Base-by-base conservation (phyloP, 2,113 vertebrate genomes). In the Rhinoderma darwinii region DNA sequence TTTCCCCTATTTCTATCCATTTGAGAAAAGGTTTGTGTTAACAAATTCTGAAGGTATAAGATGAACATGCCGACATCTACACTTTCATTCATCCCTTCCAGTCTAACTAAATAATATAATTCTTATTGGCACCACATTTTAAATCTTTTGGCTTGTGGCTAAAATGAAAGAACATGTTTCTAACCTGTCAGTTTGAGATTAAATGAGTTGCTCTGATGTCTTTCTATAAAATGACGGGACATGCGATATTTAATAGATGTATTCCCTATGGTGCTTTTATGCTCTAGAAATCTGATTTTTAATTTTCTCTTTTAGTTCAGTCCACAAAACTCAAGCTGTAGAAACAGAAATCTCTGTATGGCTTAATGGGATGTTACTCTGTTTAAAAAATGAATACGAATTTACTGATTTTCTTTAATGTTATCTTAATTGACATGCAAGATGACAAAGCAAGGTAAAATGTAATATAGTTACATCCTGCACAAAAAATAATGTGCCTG, bases 241-340 rank as follows among this genome's bases (percentile, higher is more conserved):
- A 82, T 82, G 79, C n/a, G 79, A 82, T 82, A 82, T 82, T 82
- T 82, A 63, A 82, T 82, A 82, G 56, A 63, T 82, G 56, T 63
- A 66, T 82, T 82, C 79, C 79, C 79, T 66, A 82, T 82, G 79
- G 79, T 82, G 79, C 51, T 82, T 66, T 82, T 82, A 82, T 82
- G 79, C 79, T 82, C 79, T 82, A 82, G 59, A 82, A 82, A 63
- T 82, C 79, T 44, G 59, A 63, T 82, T 63, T 63, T 63, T 82
- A 82, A 82, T 82, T 82, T 82, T 82, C 79, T 63, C 44, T 66
- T 82, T 63, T 63, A 41, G 59, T 44, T 72, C 56, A 66, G 12
- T 63, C 25, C 79, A 82, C 79, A 82, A 44, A 82, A 82, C 39
- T 63, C 39, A 66, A n/a, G 27, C 37, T 14, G 10, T 41, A 81